Conservation (phyloP, 2,797 vertebrate species). For the Ispidina picta region DNA sequence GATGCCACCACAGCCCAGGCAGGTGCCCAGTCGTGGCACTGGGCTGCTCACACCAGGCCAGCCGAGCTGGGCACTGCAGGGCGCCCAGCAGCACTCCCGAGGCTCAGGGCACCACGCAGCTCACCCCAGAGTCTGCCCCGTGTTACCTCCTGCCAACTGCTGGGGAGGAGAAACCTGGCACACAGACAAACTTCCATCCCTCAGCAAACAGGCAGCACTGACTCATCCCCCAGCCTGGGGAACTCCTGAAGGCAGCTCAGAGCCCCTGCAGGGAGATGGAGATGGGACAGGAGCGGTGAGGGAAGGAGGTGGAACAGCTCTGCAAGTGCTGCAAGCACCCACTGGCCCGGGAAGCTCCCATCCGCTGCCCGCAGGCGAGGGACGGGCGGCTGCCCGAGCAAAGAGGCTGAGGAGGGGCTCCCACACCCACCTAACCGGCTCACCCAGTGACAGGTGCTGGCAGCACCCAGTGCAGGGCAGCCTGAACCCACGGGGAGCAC, state of each 20-base stretch:
- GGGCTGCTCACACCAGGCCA: rapidly evolving
- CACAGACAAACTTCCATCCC: not conserved
- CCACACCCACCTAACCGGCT: too few species aligned
- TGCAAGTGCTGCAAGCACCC: not conserved
- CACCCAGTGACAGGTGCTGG: too few species aligned
- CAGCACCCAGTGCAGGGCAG: too few species aligned
- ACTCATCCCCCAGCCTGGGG: not conserved
- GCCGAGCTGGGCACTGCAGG: not conserved
- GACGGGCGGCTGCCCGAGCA: too few species aligned
- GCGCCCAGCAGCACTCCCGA: not conserved
- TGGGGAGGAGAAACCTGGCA: not conserved
- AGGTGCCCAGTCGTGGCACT: rapidly evolving
- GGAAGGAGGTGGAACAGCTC: not conserved
- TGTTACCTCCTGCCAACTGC: not conserved
- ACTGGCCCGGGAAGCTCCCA: not conserved
- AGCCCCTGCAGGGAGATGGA: not conserved
- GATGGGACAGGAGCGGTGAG: not conserved
- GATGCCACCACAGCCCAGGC: rapidly evolving
- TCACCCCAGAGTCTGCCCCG: not conserved
- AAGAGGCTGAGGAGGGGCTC: too few species aligned
- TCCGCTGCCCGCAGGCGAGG: not conserved
- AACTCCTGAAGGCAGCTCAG: not conserved
- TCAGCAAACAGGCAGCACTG: not conserved
- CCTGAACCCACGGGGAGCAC: too few species aligned
- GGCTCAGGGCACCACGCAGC: rapidly evolving